Percentiles rank a stretch among this genome's conserved stretches.
Conservation (phyloP, 2,113 vertebrate genomes). For the Datnioides undecimradiatus region DNA sequence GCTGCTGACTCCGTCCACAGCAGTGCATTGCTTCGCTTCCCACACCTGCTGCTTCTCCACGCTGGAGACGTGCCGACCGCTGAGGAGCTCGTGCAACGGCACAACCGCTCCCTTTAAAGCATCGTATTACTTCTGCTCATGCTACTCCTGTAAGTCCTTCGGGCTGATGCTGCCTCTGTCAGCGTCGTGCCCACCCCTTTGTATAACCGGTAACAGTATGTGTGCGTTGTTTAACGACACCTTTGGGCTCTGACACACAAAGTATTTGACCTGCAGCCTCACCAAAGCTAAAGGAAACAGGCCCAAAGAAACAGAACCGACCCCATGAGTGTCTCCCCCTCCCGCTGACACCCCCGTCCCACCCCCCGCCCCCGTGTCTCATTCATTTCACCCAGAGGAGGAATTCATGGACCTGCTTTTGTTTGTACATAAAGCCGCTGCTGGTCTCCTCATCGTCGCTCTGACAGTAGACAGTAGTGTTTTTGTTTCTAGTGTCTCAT, state of each 20-base stretch:
- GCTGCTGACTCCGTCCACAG: too few species aligned
- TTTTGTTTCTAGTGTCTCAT: conserved; percentile 44
- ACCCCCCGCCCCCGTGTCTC: conserved; percentile 16
- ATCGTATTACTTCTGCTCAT: conserved; percentile 2
- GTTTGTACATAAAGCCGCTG: conserved; percentile 61
- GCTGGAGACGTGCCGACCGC: too few species aligned
- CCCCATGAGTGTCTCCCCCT: not conserved
- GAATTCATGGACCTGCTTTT: conserved; percentile 1
- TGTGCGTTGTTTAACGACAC: conserved; percentile 1
- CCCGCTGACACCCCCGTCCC: not conserved
- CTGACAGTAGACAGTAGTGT: conserved; percentile 43
- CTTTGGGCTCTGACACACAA: too few species aligned
- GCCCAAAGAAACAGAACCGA: too few species aligned
- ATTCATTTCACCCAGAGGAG: conserved; percentile 26
- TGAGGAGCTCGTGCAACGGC: too few species aligned
- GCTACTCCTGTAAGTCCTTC: not conserved
- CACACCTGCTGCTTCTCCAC: too few species aligned
- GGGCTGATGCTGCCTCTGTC: not conserved
- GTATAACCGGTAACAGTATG: not conserved
- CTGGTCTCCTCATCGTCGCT: conserved; percentile 26
- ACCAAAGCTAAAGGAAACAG: conserved; percentile 56
- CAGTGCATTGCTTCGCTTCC: too few species aligned
- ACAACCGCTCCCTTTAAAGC: too few species aligned
- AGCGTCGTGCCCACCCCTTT: conserved; percentile 21
- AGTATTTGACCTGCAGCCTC: conserved; percentile 25